phyloP scores from a whole-genome alignment of 2,888 invertebrate species.

The Plebejus melissa region DNA sequence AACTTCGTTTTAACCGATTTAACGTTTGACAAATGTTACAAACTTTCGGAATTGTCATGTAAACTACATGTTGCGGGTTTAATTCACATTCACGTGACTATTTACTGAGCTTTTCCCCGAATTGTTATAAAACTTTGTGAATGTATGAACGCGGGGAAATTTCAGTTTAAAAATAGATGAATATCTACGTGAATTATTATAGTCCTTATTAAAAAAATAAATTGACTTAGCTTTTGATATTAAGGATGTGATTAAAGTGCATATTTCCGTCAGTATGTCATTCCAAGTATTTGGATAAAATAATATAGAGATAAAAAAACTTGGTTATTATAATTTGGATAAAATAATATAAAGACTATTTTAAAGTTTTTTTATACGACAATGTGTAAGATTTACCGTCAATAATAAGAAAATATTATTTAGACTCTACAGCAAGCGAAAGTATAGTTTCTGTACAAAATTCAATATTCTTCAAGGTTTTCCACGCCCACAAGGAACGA shows the following conservation, averaged over 20 bases:
- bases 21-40: conserved; percentile 26
- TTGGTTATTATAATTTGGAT: too few species aligned
- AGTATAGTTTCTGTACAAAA: background rate
- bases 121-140: background rate
- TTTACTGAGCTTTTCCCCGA: background rate
- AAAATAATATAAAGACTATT: too few species aligned
- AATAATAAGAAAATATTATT: too few species aligned
- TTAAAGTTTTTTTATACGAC: too few species aligned
- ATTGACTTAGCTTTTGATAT: background rate
- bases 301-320: too few species aligned
- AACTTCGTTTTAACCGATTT: conserved; percentile 25
- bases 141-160: background rate
- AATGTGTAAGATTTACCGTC: too few species aligned
- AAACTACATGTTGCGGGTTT: conserved; percentile 22
- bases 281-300: too few species aligned
- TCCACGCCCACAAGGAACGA: background rate
- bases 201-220: too few species aligned
- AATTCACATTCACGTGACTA: conserved; percentile 1
- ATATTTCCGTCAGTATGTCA: too few species aligned
- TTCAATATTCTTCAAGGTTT: background rate
- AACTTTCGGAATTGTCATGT: conserved; percentile 23
- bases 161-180: background rate
- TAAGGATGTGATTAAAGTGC: too few species aligned
- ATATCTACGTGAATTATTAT: background rate
- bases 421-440: too few species aligned